phyloP scores from a whole-genome alignment of 2,888 invertebrate species.

The Cynaeus angustus region DNA sequence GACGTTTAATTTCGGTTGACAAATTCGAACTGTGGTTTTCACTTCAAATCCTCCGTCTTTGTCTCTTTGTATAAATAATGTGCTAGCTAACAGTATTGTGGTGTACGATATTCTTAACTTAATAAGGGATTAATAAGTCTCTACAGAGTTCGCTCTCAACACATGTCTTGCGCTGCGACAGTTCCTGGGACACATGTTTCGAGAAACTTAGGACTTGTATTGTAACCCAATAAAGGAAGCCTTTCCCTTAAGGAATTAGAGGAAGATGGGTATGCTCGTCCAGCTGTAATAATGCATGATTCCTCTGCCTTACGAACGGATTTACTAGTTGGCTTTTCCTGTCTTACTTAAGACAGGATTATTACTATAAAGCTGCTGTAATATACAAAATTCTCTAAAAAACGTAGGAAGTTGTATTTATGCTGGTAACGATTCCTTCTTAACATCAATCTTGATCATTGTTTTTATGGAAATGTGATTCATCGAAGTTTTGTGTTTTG shows the following conservation, averaged over 20 bases:
- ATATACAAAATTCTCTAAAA: too few relatives aligned
- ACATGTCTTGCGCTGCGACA: conserved; percentile 24
- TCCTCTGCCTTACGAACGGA: conserved; percentile 4
- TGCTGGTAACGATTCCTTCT: too few relatives aligned
- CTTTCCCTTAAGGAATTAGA: conserved; percentile 22
- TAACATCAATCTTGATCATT: too few relatives aligned
- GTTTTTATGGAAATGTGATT: too few relatives aligned
- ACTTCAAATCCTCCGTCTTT: too few relatives aligned
- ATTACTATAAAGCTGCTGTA: not conserved
- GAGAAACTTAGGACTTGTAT: conserved; percentile 32
- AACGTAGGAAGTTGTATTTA: too few relatives aligned
- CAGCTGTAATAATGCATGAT: conserved; percentile 7
- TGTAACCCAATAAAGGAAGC: conserved; percentile 23
- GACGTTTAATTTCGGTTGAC: too few relatives aligned
- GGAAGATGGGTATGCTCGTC: conserved; percentile 20
- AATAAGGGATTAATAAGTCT: conserved; percentile 34
- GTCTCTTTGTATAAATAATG: too few relatives aligned
- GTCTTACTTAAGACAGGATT: conserved; percentile 3
- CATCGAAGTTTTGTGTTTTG: too few relatives aligned
- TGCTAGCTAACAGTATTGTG: too few relatives aligned
- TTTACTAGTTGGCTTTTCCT: conserved; percentile 10
- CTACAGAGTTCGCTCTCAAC: conserved; percentile 15
- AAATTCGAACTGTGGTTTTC: too few relatives aligned
- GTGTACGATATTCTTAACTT: conserved; percentile 19
- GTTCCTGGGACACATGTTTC: conserved; percentile 29